A percentile compares a stretch with the other conserved stretches of the same genome.
Conservation (phyloP, 2,797 vertebrate species). For the Oreortyx pictus region DNA sequence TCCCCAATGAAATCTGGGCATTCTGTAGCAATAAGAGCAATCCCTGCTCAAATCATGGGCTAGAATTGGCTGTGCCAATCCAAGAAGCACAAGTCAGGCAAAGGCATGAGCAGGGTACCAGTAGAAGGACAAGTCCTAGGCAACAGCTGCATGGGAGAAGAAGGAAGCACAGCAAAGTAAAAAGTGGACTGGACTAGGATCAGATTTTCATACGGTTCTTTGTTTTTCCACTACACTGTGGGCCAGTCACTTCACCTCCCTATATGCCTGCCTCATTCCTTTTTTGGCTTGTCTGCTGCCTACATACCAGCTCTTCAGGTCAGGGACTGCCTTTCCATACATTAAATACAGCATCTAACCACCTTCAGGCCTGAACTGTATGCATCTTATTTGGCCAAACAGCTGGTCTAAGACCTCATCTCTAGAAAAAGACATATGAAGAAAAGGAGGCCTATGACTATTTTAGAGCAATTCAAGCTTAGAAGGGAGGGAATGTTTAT, state of each 20-base stretch:
- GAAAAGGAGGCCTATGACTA: not conserved
- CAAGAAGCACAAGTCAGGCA: not conserved
- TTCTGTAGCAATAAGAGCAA: conserved; percentile 14
- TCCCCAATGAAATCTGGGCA: not conserved
- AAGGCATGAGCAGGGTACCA: not conserved
- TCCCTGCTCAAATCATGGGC: not conserved
- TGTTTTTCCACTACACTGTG: not conserved
- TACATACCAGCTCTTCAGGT: not conserved
- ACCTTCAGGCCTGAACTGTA: not conserved
- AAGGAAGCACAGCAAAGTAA: not conserved
- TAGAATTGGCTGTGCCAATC: not conserved
- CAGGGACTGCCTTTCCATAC: not conserved
- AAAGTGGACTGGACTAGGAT: not conserved
- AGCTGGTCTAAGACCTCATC: not conserved
- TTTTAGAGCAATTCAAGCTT: not conserved
- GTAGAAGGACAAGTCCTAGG: not conserved
- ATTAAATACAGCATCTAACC: not conserved
- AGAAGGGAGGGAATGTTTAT: not conserved
- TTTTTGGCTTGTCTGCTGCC: not conserved
- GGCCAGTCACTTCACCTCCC: not conserved
- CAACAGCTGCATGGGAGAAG: not conserved
- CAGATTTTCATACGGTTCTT: not conserved
- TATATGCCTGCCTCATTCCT: not conserved
- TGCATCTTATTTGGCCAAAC: not conserved
- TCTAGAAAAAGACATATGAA: not conserved